Evolutionary conservation across 2,797 vertebrate genomes (phyloP), one percentile per base, ranked within the genome.

Genomic region (Margarornis squamiger): DNA sequence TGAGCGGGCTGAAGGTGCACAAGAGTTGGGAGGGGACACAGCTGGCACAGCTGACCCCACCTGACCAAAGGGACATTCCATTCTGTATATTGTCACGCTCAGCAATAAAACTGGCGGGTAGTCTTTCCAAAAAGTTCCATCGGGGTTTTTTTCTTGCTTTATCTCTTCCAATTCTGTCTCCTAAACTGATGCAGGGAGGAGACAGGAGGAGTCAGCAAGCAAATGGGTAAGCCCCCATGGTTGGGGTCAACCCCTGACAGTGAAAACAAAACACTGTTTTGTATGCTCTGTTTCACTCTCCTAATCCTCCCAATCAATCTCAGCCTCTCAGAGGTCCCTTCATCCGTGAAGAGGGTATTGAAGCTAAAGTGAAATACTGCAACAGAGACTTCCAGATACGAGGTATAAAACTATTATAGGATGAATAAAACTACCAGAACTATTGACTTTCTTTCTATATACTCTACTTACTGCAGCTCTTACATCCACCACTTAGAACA

Each of bases 1-100:
- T 0, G 2, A 57, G 38, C 0, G 19, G 59, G 18, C 8, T 80
- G 55, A 16, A 4, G 6, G 12, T 54, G 22, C 51, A 41, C 32
- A 58, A 46, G 59, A 26, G 7, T 1, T 34, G 38, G 46, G 62
- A 67, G 24, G 24, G 45, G 45, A 34, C 30, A 52, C 3, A 63
- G 12, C 21, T 14, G 7, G 27, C 51, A 70, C 52, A 82, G 54
- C 20, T 80, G 68, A 43, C 8, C 23, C 36, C 17, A 18, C 2
- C 4, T n/a, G 38, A 38, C 39, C 32, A 43, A 15, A 63, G 57
- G 36, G 39, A 19, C 24, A 27, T 12, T 34, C 22, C n/a, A 30
- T 3, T 11, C 4, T 15, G 34, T 5, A 20, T 5, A 20, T 38
- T 8, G 2, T 38, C 48, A 55, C 14, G 29, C 21, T 59, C 39